A percentile compares a stretch with the other conserved stretches of the same genome.
Evolutionary conservation across 2,113 vertebrate species (phyloP).

Genomic region (Grus americana): DNA sequence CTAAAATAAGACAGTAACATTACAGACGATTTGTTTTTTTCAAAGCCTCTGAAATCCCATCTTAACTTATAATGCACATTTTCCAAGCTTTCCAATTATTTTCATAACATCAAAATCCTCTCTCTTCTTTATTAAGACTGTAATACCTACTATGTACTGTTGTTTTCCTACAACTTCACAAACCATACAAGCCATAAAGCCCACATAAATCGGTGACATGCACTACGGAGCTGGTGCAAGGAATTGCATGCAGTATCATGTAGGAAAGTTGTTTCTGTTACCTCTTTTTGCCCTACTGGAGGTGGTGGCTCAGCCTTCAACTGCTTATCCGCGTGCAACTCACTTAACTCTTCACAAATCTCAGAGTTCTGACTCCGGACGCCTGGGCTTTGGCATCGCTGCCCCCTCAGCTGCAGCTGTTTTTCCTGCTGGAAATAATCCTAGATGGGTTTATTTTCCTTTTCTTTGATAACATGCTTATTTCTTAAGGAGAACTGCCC

Average conservation of each 20-base stretch:
- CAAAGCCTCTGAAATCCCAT: neutral
- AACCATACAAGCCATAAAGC: neutral
- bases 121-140: neutral
- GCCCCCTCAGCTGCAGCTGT: slow-evolving; percentile 61
- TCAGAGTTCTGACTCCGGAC: slow-evolving; percentile 66
- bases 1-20: neutral
- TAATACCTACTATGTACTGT: neutral
- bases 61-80: neutral
- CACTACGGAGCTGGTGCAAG: neutral
- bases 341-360: slow-evolving; percentile 73
- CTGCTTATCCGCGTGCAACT: slow-evolving; percentile 66
- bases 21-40: neutral
- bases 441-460: slow-evolving; percentile 63
- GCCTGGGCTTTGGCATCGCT: slow-evolving; percentile 65
- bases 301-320: slow-evolving; percentile 59
- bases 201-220: slow-evolving; percentile 35
- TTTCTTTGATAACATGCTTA: slow-evolving; percentile 35
- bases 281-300: slow-evolving; percentile 68
- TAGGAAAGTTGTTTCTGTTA: slow-evolving; percentile 60
- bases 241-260: slow-evolving; percentile 58
- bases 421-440: slow-evolving; percentile 73
- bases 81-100: neutral
- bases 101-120: neutral
- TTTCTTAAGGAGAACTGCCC: slow-evolving; percentile 18
- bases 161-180: neutral